Conservation (phyloP, 2,888 invertebrate genomes). For the Heliconius charithonia region DNA sequence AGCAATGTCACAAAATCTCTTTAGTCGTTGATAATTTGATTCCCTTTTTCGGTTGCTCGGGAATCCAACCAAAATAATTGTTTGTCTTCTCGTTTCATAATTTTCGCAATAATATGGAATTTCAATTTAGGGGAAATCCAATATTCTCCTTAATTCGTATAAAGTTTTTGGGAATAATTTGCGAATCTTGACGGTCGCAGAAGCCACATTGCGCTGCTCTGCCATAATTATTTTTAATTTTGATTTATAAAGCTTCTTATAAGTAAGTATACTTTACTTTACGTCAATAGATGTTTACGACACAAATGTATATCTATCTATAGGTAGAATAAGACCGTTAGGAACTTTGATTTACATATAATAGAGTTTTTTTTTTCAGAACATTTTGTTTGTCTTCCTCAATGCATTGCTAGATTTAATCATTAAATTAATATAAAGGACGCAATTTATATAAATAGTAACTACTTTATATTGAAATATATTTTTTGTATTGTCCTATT, state of each 20-base stretch:
- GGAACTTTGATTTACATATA: no score
- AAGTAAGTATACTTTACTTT: not conserved
- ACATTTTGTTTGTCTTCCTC: no score
- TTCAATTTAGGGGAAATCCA: conserved; percentile 25
- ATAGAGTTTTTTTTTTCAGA: no score
- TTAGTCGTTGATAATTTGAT: conserved; percentile 14
- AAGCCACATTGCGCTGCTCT: conserved; percentile 15
- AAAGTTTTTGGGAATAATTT: conserved; percentile 21
- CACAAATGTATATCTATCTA: no score
- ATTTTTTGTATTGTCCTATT: no score
- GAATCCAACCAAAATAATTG: conserved; percentile 18
- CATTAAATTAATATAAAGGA: no score
- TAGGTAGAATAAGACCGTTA: no score
- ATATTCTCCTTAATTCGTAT: conserved; percentile 22
- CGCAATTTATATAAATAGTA: no score
- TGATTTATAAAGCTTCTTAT: not conserved
- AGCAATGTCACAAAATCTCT: not conserved
- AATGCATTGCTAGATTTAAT: no score
- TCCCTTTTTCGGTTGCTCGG: not conserved
- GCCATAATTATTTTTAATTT: conserved; percentile 17
- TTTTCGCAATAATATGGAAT: conserved; percentile 26
- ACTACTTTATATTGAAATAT: no score
- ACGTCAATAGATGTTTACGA: no score
- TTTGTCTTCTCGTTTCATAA: conserved; percentile 18
- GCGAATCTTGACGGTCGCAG: conserved; percentile 18